Evolutionary conservation across 2,888 invertebrate genomes (phyloP), one percentile per base, ranked within the genome.

Genomic region (Protula sp.): DNA sequence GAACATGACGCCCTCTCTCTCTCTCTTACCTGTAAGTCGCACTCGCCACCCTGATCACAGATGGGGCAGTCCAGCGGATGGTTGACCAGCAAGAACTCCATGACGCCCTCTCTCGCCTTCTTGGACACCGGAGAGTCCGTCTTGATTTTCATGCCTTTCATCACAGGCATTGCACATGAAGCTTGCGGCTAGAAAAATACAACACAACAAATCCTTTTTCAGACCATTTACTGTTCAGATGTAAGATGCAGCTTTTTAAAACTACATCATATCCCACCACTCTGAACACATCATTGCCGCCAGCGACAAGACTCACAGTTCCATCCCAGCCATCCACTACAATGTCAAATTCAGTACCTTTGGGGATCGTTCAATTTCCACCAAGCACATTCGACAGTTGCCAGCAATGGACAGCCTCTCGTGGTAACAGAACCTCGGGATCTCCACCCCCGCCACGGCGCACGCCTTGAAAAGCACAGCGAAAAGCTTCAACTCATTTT

Each of bases 31-130:
- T 82, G 83, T 31, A 86, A 76, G 72, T 86, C 86, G 76, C 86
- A 86, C 73, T 86, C 86, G n/a, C 86, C 86, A 56, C 85, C 86
- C 83, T 99, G 99, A 83, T 99, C 99, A 84, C 99, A 99, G 82
- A 99, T 99, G 45, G 99, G 99, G 78, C 99, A 99, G 84, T 99
- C 99, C 64, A 99, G 83, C 0, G 99, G 99, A 83, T 99, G 99
- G 78, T 99, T 99, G 63, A 98, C 92, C 30, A 99, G 84, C 52
- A 99, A 84, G 80, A 99, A 99, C 83, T 99, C 99, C 99, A 99
- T 99, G 0, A 99, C 98, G 71, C 98, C 92, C 68, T 83, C 83
- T 60, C 83, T 83, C 27, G 89, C 89, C 78, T 89, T 87, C 65
- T 86, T 86, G 0, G 94, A 94, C 83, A 97, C 85, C 71, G 94